Evolutionary conservation across 1,140 invertebrate genomes (phyloP).

Genomic region (Drosophila carrolli): DNA sequence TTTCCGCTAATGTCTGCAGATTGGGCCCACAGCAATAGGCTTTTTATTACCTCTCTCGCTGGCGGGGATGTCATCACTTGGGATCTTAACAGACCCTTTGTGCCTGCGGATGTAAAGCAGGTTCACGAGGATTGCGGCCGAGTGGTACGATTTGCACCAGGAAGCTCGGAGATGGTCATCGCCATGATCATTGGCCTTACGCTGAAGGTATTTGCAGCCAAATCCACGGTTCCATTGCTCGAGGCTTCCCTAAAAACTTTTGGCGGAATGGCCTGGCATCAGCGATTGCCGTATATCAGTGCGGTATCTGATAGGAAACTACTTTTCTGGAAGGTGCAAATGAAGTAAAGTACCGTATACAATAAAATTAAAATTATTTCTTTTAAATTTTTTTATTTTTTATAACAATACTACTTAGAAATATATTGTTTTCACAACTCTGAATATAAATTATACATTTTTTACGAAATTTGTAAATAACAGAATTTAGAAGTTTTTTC

Average conservation of each 20-base stretch:
- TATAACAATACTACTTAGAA: no score
- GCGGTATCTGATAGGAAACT: slow-evolving; percentile 87
- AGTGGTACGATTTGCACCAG: slow-evolving; percentile 85
- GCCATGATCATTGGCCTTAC: slow-evolving; percentile 87
- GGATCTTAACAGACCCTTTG: slow-evolving; percentile 87
- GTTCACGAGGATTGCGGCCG: slow-evolving; percentile 87
- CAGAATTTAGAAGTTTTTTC: no score
- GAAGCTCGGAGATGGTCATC: slow-evolving; percentile 86
- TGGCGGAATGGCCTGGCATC: slow-evolving; percentile 88
- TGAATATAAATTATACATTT: no score
- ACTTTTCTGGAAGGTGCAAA: slow-evolving; percentile 88
- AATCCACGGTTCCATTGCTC: slow-evolving; percentile 86
- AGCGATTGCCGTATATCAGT: slow-evolving; percentile 87
- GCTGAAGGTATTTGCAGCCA: slow-evolving; percentile 87
- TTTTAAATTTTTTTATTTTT: no score
- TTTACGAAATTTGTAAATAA: no score
- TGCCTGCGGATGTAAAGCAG: slow-evolving; percentile 86
- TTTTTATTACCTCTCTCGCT: slow-evolving; percentile 87
- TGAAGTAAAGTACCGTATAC: slow-evolving; percentile 84
- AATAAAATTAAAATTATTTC: slow-evolving; percentile 2
- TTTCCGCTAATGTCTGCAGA: slow-evolving; percentile 88
- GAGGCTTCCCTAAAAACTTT: slow-evolving; percentile 86
- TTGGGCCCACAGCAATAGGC: slow-evolving; percentile 88
- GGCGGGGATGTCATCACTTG: slow-evolving; percentile 88
- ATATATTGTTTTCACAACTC: no score